Percentiles rank a stretch among this genome's conserved stretches.
phyloP scores from a whole-genome alignment of 2,113 vertebrate species.

The Apeltes quadracus region DNA sequence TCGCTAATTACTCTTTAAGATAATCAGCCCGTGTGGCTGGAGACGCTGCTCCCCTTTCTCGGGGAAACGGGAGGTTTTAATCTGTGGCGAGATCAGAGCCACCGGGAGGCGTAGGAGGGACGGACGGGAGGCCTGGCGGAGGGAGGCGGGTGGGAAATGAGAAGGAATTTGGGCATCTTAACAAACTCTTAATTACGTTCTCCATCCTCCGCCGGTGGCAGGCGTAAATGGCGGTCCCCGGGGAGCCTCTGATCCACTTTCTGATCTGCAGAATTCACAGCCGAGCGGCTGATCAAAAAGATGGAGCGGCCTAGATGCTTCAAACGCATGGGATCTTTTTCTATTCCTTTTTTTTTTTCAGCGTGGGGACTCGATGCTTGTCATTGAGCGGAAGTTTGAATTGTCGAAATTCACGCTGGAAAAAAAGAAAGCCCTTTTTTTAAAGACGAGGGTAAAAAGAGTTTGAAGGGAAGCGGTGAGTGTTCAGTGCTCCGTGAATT shows the following conservation, averaged over 20 bases:
- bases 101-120: slow-evolving; percentile 50
- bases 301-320: slow-evolving; percentile 76
- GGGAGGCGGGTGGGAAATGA: slow-evolving; percentile 62
- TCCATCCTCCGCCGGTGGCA: slow-evolving; percentile 73
- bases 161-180: slow-evolving; percentile 80
- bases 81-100: slow-evolving; percentile 74
- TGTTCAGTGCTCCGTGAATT: slow-evolving; percentile 71
- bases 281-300: slow-evolving; percentile 80
- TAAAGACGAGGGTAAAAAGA: slow-evolving; percentile 41
- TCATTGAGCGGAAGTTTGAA: slow-evolving; percentile 75
- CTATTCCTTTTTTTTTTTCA: slow-evolving; percentile 29
- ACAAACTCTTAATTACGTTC: slow-evolving; percentile 77
- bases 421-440: slow-evolving; percentile 43
- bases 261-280: slow-evolving; percentile 78
- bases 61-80: slow-evolving; percentile 68
- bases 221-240: slow-evolving; percentile 76
- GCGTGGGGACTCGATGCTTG: slow-evolving; percentile 66
- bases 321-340: slow-evolving; percentile 74
- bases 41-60: slow-evolving; percentile 63
- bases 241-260: slow-evolving; percentile 80
- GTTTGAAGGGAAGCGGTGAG: slow-evolving; percentile 48
- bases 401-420: slow-evolving; percentile 63
- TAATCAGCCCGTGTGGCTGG: slow-evolving; percentile 75
- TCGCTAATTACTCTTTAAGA: slow-evolving; percentile 78
- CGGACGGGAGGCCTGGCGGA: slow-evolving; percentile 37